A percentile compares a stretch with the other conserved stretches of the same genome.
Conservation (phyloP, 2,888 invertebrate genomes). For the Mallateleia sp. region DNA sequence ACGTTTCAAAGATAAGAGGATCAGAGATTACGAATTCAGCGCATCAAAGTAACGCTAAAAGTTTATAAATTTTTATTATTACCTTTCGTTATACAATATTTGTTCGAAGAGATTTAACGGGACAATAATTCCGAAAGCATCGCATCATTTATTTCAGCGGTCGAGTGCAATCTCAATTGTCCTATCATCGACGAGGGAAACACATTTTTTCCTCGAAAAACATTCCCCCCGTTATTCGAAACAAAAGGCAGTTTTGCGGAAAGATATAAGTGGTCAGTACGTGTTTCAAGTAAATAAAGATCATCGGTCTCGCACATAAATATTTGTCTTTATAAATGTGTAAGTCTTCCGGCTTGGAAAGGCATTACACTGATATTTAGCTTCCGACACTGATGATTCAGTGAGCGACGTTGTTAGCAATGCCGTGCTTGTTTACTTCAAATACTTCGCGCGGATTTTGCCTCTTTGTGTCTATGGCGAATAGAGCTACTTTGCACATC, state of each 20-base stretch:
- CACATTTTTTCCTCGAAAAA: neutral
- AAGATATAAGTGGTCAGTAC: slow-evolving; percentile 74
- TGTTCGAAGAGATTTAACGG: neutral
- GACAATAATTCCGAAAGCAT: neutral
- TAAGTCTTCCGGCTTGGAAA: slow-evolving; percentile 33
- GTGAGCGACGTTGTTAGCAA: slow-evolving; percentile 43
- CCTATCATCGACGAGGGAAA: neutral
- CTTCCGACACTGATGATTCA: slow-evolving; percentile 60
- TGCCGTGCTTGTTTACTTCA: slow-evolving; percentile 54
- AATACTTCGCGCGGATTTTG: slow-evolving; percentile 50
- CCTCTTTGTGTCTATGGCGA: slow-evolving; percentile 39
- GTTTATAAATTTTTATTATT: slow-evolving; percentile 29
- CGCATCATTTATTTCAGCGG: neutral
- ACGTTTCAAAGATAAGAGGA: slow-evolving; percentile 55
- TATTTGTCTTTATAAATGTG: slow-evolving; percentile 68
- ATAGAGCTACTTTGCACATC: slow-evolving; percentile 56
- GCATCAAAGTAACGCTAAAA: slow-evolving; percentile 30
- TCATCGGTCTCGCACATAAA: slow-evolving; percentile 65
- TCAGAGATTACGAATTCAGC: slow-evolving; percentile 40
- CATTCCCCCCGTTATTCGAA: neutral
- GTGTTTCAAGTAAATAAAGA: slow-evolving; percentile 73
- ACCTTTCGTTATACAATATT: slow-evolving; percentile 13
- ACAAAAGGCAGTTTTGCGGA: neutral
- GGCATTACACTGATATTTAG: slow-evolving; percentile 59
- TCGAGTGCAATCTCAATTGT: neutral